Base-by-base conservation (phyloP, 2,797 vertebrate species). In the Ptychobarbus kaznakovi region DNA sequence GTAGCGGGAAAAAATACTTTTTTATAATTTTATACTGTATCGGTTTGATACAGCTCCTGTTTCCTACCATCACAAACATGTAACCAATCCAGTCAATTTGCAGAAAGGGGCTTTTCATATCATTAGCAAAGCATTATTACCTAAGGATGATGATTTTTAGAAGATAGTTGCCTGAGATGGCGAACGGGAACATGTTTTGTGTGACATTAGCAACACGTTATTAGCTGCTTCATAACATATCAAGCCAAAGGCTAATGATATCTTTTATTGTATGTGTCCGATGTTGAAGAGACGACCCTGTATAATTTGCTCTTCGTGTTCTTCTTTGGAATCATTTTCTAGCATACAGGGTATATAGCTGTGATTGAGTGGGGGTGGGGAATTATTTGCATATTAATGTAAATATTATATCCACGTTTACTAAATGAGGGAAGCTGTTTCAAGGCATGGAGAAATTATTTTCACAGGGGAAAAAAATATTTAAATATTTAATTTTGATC, bases 191-290 rank as follows among this genome's bases (percentile, higher is more conserved):
- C 65, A 20, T 68, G 65, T 16, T 20, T 68, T 68, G 16, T 38
- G 32, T 68, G 16, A 68, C 65, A 68, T 68, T 68, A 38, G 32
- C 65, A 20, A 68, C 32, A 68, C 65, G 1, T 38, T 68, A 68
- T 68, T 68, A 68, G 65, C 65, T 68, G 65, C 65, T 68, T 38
- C 16, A 38, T 38, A 68, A 38, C 16, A 9, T 68, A 68, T 68
- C 65, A 68, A 68, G 65, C 65, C 32, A 68, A 68, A 68, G 32
- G 65, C 32, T 68, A 68, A 68, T 68, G 65, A 20, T 68, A 68
- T 38, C 65, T 38, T 10, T 68, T 68, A 68, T 35, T 66, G 16
- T 35, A 66, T 8, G 3, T 66, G 65, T 35, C 32, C 0, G 8
- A 66, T 35, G 65, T 35, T 35, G 15, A 66, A 66, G 1, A 66